phyloP scores from a whole-genome alignment of 2,797 vertebrate genomes.

The Dryobates pubescens region DNA sequence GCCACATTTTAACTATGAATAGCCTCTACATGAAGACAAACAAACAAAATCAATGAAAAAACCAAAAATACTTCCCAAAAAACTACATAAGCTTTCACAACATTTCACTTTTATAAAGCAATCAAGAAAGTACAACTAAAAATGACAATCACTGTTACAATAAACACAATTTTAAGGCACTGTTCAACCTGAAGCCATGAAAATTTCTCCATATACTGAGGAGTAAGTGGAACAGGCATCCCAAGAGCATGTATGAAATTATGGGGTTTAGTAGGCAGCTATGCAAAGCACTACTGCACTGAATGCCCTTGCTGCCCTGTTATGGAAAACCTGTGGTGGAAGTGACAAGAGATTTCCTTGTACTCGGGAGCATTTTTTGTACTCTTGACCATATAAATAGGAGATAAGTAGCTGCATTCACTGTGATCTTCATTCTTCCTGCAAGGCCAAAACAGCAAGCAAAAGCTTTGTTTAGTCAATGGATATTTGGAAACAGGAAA shows the following conservation, averaged over 20 bases:
- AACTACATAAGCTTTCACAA: not conserved
- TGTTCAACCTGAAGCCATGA: not conserved
- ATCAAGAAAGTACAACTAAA: not conserved
- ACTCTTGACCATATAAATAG: accelerated
- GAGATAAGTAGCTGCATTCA: not conserved
- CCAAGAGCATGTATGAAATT: accelerated
- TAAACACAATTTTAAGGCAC: not conserved
- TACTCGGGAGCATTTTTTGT: not conserved
- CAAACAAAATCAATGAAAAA: too few relatives aligned
- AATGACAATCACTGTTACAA: not conserved
- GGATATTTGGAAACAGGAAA: slow-evolving; percentile 62
- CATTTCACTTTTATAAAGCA: not conserved
- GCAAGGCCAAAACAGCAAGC: not conserved
- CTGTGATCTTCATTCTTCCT: not conserved
- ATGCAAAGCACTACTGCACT: not conserved
- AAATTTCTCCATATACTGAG: not conserved
- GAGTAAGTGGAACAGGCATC: not conserved
- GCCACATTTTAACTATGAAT: not conserved
- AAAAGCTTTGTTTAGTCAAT: slow-evolving; percentile 3
- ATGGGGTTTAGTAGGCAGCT: not conserved
- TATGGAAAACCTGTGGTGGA: not conserved
- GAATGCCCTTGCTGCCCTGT: not conserved
- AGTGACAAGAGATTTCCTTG: not conserved
- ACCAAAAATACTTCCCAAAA: not conserved
- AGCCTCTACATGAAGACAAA: not conserved